Evolutionary conservation across 2,113 vertebrate species (phyloP).

Genomic region (Microcebus jonahi): DNA sequence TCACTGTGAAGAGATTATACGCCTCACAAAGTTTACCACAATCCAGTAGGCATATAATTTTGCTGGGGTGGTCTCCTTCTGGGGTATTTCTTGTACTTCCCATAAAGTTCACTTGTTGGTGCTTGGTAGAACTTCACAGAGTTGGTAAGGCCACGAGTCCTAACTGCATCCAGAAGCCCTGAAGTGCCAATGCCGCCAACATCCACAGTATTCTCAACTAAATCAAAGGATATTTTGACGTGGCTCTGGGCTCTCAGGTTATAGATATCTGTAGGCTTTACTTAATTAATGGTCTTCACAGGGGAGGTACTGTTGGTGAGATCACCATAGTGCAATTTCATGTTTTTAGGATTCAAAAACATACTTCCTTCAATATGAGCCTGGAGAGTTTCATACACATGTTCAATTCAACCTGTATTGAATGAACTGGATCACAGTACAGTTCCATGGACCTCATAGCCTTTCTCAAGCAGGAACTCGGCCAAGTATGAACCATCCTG

Average conservation of each 20-base stretch:
- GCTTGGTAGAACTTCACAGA: slow-evolving; percentile 98
- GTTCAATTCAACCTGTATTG: slow-evolving; percentile 97
- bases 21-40: slow-evolving; percentile 99
- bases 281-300: too few relatives aligned
- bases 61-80: slow-evolving; percentile 97
- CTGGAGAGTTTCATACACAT: slow-evolving; percentile 96
- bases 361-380: slow-evolving; percentile 97
- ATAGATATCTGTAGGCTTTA: too few relatives aligned
- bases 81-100: slow-evolving; percentile 98
- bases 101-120: slow-evolving; percentile 97
- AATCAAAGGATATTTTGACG: slow-evolving; percentile 89
- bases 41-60: slow-evolving; percentile 99
- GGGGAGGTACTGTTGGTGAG: too few relatives aligned
- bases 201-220: slow-evolving; percentile 98
- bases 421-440: slow-evolving; percentile 97
- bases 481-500: slow-evolving; percentile 75
- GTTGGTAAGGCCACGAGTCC: slow-evolving; percentile 95
- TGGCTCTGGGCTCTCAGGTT: too few relatives aligned
- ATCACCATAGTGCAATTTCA: too few relatives aligned
- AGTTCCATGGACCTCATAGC: slow-evolving; percentile 93
- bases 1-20: slow-evolving; percentile 97
- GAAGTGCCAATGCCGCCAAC: slow-evolving; percentile 97
- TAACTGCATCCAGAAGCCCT: slow-evolving; percentile 95
- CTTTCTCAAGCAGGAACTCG: too few relatives aligned
- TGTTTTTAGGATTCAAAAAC: slow-evolving; percentile 65